These are phyloP conservation scores for Lamprotornis superbus DNA, from an alignment of 2,113 vertebrate species.

Conservation along the genomic window DNA sequence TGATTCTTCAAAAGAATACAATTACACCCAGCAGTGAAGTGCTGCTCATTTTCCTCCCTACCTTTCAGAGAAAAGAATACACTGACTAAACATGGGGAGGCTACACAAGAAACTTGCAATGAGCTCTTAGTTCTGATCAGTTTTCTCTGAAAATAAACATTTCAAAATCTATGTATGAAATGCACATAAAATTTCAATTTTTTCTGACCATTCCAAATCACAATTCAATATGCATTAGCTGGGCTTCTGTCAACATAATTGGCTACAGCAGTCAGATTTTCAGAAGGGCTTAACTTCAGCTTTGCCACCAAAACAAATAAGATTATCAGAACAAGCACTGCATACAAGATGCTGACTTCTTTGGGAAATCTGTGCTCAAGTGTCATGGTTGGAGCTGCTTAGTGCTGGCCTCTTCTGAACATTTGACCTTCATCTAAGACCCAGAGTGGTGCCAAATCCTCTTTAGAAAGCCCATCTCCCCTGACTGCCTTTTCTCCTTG, in stretches of 20 bases:
- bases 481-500: neutral
- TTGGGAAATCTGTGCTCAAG: neutral
- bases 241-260: conserved; percentile 11
- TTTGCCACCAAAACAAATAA: conserved; percentile 44
- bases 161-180: neutral
- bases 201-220: conserved; percentile 4
- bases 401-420: neutral
- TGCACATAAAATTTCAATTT: neutral
- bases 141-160: neutral
- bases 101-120: neutral
- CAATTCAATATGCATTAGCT: neutral
- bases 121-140: neutral
- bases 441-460: neutral
- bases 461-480: neutral
- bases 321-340: conserved; percentile 12
- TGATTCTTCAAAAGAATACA: neutral
- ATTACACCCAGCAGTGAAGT: neutral
- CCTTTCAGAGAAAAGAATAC: neutral
- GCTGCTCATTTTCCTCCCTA: neutral
- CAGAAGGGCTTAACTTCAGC: neutral
- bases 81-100: neutral
- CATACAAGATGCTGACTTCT: conserved; percentile 1
- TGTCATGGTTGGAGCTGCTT: neutral
- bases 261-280: conserved; percentile 3
- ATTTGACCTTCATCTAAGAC: conserved; percentile 5